Evolutionary conservation across 2,113 vertebrate genomes (phyloP).

Genomic region (Sisor rabdophorus): DNA sequence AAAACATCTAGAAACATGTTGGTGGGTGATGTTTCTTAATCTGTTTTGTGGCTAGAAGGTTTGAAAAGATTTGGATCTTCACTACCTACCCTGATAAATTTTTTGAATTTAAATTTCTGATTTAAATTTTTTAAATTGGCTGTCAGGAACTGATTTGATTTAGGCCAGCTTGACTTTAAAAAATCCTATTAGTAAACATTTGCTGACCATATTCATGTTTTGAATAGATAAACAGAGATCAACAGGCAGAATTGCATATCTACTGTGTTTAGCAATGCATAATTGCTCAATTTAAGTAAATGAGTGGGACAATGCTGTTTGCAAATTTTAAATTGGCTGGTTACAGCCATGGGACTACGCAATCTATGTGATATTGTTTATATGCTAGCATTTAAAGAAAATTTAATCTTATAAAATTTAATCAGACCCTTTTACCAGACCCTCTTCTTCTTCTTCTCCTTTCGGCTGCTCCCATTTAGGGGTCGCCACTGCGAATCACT

Average conservation of each 20-base stretch:
- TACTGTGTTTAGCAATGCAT: not conserved
- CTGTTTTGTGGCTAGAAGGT: conserved; percentile 1
- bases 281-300: not conserved
- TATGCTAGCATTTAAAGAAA: conserved; percentile 22
- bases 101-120: too few relatives aligned
- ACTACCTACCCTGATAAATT: conserved; percentile 15
- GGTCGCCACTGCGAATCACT: too few relatives aligned
- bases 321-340: conserved; percentile 17
- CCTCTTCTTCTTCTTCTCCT: too few relatives aligned
- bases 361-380: conserved; percentile 40
- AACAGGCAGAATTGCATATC: conserved; percentile 5
- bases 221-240: conserved; percentile 9
- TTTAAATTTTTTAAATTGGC: conserved; percentile 26
- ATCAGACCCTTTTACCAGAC: too few relatives aligned
- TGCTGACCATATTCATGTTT: not conserved
- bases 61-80: conserved; percentile 8
- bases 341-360: not conserved
- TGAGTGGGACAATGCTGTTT: conserved; percentile 9
- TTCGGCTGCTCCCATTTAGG: too few relatives aligned
- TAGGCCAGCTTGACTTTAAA: not conserved
- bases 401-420: not conserved
- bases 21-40: not conserved
- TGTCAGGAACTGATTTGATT: conserved; percentile 36
- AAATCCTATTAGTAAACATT: not conserved
- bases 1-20: conserved; percentile 1